A percentile compares a stretch with the other conserved stretches of the same genome.
These are phyloP conservation scores for Poecilobothrus nobilitatus DNA, from an alignment of 2,888 invertebrate genomes.

Conservation along the genomic window DNA sequence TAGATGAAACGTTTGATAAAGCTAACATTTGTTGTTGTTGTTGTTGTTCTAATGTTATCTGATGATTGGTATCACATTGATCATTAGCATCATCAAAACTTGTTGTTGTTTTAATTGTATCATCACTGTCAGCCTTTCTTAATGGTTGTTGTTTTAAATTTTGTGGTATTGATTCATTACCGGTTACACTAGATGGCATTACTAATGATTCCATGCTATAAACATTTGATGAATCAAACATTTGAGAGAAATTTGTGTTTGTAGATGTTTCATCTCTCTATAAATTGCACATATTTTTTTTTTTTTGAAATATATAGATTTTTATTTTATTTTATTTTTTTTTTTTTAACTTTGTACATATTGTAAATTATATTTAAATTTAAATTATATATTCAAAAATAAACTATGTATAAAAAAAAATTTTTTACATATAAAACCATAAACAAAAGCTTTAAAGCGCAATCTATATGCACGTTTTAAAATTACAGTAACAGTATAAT, in stretches of 20 bases:
- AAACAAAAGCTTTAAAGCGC: no score
- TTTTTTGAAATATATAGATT: slow-evolving; percentile 21
- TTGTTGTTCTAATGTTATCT: background rate
- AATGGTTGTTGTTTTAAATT: slow-evolving; percentile 17
- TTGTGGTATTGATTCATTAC: slow-evolving; percentile 14
- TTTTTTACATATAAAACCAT: no score
- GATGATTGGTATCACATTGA: background rate
- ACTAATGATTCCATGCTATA: slow-evolving; percentile 31
- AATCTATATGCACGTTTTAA: no score
- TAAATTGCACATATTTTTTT: slow-evolving; percentile 24
- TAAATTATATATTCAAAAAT: no score
- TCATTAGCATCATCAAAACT: slow-evolving; percentile 14
- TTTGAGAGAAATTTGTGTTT: slow-evolving; percentile 40
- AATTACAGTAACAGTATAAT: no score
- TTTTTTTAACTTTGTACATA: no score
- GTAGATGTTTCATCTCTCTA: slow-evolving; percentile 44
- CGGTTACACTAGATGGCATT: slow-evolving; percentile 15
- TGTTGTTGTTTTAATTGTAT: slow-evolving; percentile 16
- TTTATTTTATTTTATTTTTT: no score
- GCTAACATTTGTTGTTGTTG: background rate
- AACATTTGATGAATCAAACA: slow-evolving; percentile 38
- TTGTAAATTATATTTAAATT: no score
- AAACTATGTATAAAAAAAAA: no score
- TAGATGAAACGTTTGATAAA: background rate
- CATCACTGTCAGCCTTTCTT: slow-evolving; percentile 19